phyloP scores from a whole-genome alignment of 53 echinoderm and acorn worm species.

The Patiria pectinifera region DNA sequence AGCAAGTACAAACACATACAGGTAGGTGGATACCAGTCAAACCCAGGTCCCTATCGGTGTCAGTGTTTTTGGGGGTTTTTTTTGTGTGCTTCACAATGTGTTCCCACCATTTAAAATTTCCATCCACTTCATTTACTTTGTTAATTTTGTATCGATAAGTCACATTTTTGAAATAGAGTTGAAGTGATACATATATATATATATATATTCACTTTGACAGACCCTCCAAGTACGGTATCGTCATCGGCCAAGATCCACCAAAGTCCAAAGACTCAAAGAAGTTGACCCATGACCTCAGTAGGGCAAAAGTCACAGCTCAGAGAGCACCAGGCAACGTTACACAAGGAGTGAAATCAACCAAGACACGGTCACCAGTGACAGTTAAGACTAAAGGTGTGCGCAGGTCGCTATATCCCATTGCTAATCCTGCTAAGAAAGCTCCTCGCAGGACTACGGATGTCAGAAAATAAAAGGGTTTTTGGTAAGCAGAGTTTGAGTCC shows the following conservation, averaged over 20 bases:
- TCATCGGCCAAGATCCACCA: conserved; percentile 21
- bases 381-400: conserved; percentile 59
- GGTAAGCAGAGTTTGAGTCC: neutral
- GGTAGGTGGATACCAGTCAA: conserved; percentile 41
- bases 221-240: conserved; percentile 48
- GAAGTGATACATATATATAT: neutral
- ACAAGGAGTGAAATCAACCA: conserved; percentile 3
- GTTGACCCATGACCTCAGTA: conserved; percentile 34
- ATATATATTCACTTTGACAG: conserved; percentile 4
- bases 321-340: conserved; percentile 29
- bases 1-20: conserved; percentile 73
- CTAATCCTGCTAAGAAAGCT: conserved; percentile 38
- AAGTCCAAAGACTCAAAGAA: conserved; percentile 33
- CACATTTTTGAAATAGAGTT: neutral
- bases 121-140: neutral
- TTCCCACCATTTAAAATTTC: neutral
- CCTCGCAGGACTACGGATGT: neutral
- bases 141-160: neutral
- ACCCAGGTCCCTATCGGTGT: neutral
- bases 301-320: conserved; percentile 46
- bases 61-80: neutral
- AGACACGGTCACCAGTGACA: conserved; percentile 43
- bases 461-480: conserved; percentile 18
- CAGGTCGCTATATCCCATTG: conserved; percentile 56
- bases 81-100: neutral